Evolutionary conservation across 2,797 vertebrate genomes (phyloP).

Genomic region (Merluccius polli): DNA sequence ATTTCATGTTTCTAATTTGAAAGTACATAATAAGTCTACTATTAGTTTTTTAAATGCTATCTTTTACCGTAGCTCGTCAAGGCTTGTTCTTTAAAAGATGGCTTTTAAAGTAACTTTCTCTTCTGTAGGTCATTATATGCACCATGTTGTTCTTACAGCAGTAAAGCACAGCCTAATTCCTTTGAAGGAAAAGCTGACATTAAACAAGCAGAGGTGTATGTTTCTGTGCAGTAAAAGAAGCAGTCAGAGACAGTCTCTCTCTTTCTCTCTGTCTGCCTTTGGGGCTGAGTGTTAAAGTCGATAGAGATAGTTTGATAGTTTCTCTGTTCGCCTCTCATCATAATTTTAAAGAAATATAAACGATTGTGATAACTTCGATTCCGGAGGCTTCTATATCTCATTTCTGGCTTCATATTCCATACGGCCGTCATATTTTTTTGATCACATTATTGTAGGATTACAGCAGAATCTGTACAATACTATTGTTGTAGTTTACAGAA

Average conservation of each 20-base stretch:
- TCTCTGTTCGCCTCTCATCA: not conserved
- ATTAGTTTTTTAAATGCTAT: not conserved
- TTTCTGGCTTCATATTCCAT: not conserved
- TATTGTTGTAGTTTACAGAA: not conserved
- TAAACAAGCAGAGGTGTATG: not conserved
- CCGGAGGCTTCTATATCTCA: not conserved
- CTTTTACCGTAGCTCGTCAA: not conserved
- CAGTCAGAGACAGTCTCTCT: not conserved
- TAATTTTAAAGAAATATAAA: not conserved
- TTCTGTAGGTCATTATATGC: not conserved
- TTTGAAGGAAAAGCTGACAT: not conserved
- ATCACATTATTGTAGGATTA: not conserved
- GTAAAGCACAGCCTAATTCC: not conserved
- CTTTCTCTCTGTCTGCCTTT: not conserved
- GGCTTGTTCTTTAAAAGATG: not conserved
- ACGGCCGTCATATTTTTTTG: not conserved
- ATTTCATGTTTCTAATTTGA: not conserved
- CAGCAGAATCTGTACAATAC: not conserved
- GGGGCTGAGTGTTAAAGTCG: not conserved
- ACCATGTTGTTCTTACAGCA: not conserved
- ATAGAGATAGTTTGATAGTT: not conserved
- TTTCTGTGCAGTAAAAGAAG: not conserved
- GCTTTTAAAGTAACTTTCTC: not conserved
- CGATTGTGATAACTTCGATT: constrained; percentile 1
- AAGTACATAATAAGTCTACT: not conserved